Conservation (phyloP, 2,797 vertebrate genomes). For the Rhinoraja longicauda region DNA sequence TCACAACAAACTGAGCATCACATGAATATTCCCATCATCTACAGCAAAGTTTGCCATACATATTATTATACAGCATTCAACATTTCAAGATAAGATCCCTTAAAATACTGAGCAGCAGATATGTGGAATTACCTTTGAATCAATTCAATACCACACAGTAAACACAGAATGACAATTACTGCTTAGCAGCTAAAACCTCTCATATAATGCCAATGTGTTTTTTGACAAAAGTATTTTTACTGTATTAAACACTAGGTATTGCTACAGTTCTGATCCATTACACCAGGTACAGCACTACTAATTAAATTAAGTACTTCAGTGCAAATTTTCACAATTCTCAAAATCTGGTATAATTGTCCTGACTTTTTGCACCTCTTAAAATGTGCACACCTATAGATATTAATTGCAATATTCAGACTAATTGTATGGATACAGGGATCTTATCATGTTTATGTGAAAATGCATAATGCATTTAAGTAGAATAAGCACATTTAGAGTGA, state of each 20-base stretch:
- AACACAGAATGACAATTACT: neutral
- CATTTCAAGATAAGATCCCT: neutral
- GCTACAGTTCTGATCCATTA: neutral
- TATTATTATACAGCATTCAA: neutral
- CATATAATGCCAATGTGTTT: neutral
- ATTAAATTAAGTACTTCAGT: neutral
- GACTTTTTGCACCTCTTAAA: neutral
- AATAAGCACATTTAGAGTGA: too few relatives aligned
- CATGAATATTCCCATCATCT: neutral
- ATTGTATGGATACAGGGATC: neutral
- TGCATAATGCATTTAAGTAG: neutral
- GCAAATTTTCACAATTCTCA: neutral
- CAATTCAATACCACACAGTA: neutral
- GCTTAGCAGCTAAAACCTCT: neutral
- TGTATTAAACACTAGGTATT: neutral
- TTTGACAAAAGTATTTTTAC: neutral
- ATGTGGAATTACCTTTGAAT: neutral
- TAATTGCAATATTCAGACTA: neutral
- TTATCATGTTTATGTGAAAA: neutral
- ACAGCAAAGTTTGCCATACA: neutral
- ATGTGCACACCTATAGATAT: neutral
- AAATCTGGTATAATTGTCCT: neutral
- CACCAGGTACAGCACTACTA: neutral
- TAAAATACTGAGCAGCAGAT: neutral
- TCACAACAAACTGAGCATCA: neutral